A percentile compares a stretch with the other conserved stretches of the same genome.
Conservation (phyloP, 2,888 invertebrate species). For the Polydrusus pterygomalis region DNA sequence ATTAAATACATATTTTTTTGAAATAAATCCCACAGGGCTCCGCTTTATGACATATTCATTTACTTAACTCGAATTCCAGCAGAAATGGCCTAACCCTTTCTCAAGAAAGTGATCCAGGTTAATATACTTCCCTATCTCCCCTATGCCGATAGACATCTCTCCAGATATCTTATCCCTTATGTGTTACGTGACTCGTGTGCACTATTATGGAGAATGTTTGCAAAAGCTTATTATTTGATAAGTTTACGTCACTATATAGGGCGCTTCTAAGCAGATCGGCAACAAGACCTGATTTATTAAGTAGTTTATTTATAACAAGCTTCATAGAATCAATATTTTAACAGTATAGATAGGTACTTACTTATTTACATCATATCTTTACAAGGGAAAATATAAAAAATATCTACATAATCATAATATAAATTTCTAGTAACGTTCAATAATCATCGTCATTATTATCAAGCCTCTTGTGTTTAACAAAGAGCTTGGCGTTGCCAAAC, state of each 20-base stretch:
- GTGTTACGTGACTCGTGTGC: constrained; percentile 65
- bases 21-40: not conserved
- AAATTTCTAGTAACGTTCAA: too few relatives aligned
- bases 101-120: constrained; percentile 47
- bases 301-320: too few relatives aligned
- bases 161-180: constrained; percentile 65
- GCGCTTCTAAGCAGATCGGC: too few relatives aligned
- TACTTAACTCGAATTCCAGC: constrained; percentile 32
- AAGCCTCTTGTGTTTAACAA: too few relatives aligned
- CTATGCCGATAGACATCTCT: constrained; percentile 42
- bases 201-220: constrained; percentile 44
- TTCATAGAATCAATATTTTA: too few relatives aligned
- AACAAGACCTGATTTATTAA: too few relatives aligned
- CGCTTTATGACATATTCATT: constrained; percentile 26
- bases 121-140: constrained; percentile 47
- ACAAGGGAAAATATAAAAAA: too few relatives aligned
- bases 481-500: too few relatives aligned
- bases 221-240: constrained; percentile 4
- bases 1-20: not conserved
- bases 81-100: constrained; percentile 38
- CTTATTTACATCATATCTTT: too few relatives aligned
- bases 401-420: too few relatives aligned
- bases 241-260: not conserved
- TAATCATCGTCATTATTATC: too few relatives aligned
- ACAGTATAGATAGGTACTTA: too few relatives aligned